Evolutionary conservation across 1,140 invertebrate species (phyloP).

Genomic region (Micrasema longulum): DNA sequence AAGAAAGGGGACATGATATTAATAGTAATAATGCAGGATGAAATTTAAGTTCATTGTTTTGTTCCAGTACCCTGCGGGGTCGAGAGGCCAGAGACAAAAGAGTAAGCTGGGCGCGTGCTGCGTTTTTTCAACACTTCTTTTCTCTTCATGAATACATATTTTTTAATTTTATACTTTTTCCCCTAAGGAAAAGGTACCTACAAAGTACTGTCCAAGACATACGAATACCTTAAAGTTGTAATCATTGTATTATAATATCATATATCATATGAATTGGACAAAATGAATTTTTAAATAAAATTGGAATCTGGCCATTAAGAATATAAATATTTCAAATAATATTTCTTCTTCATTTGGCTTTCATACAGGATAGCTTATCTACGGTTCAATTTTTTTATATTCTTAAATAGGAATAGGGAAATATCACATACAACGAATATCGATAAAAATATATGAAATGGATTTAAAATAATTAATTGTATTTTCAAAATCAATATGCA

Average conservation of each 20-base stretch:
- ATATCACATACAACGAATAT: no score
- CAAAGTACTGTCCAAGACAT: not conserved
- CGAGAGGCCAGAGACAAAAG: conserved; percentile 36
- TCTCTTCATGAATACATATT: not conserved
- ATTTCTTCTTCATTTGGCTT: no score
- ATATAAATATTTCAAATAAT: no score
- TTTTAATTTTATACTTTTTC: not conserved
- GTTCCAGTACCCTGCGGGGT: conserved; percentile 30
- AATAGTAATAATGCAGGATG: conserved; percentile 30
- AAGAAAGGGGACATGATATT: conserved; percentile 42
- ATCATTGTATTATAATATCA: not conserved
- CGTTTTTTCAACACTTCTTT: not conserved
- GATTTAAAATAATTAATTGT: no score
- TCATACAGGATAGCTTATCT: no score
- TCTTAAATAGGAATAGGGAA: no score
- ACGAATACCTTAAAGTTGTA: not conserved
- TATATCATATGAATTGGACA: not conserved
- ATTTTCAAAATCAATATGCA: no score
- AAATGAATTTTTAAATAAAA: not conserved
- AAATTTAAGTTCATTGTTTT: conserved; percentile 42
- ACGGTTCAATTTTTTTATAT: no score
- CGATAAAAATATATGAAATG: no score
- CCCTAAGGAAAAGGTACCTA: not conserved
- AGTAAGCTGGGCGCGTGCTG: conserved; percentile 28
- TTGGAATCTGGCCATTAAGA: not conserved